A percentile compares a stretch with the other conserved stretches of the same genome.
Conservation (phyloP, 1,140 invertebrate species). For the Trachelipus rathkii region DNA sequence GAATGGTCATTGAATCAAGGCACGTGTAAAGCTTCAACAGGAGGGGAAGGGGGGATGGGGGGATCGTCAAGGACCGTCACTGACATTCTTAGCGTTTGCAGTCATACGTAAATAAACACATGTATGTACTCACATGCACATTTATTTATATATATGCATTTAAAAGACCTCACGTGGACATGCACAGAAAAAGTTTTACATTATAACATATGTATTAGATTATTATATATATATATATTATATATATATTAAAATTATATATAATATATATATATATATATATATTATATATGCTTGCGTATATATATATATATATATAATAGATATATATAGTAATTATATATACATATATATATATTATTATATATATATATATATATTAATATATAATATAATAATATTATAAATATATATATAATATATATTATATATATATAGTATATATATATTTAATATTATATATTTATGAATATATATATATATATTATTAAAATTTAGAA, state of each 20-base stretch:
- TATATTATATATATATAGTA: not conserved
- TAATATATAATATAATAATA: not conserved
- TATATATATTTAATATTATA: no score
- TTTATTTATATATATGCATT: not conserved
- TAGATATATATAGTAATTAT: not conserved
- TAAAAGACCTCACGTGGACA: no score
- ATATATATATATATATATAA: not conserved
- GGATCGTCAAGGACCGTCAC: no score
- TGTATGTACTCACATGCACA: not conserved
- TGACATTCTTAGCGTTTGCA: no score
- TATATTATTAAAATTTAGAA: no score
- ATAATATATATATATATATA: not conserved
- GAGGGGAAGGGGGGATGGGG: no score
- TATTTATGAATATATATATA: constrained; percentile 15
- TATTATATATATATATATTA: no score
- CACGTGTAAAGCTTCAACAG: not conserved
- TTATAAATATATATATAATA: not conserved
- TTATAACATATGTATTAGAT: no score
- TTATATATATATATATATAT: not conserved
- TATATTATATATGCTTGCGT: no score
- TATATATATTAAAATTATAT: no score
- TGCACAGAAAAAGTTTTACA: no score
- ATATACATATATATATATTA: constrained; percentile 6
- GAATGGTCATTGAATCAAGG: constrained; percentile 12
- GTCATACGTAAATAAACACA: no score